Conservation (phyloP, 2,797 vertebrate genomes). For the Acipenser ruthenus region DNA sequence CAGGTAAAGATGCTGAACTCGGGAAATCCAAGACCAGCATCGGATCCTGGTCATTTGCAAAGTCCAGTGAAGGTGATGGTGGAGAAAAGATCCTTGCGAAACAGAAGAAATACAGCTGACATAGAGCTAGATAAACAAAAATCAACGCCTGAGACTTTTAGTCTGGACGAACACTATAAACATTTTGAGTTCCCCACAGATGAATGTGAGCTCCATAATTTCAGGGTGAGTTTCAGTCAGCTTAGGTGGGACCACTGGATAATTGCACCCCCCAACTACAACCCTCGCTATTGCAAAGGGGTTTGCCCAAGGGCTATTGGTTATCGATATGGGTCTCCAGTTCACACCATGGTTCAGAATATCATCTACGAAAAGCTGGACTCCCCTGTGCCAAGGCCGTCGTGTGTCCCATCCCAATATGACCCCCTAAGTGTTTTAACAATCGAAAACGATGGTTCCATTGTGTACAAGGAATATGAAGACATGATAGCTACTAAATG, state of each 20-base stretch:
- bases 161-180: constrained; percentile 59
- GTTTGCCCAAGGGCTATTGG: constrained; percentile 72
- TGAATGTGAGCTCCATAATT: constrained; percentile 82
- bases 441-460: constrained; percentile 81
- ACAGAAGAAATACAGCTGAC: constrained; percentile 48
- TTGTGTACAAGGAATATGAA: constrained; percentile 86
- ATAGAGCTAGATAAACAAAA: constrained; percentile 32
- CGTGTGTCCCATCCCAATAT: constrained; percentile 85
- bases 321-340: constrained; percentile 80
- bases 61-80: constrained; percentile 29
- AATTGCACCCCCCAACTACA: constrained; percentile 82
- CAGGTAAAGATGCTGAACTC: constrained; percentile 11
- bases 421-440: constrained; percentile 83
- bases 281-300: constrained; percentile 87
- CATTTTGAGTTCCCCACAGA: constrained; percentile 61
- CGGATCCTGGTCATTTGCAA: constrained; percentile 19
- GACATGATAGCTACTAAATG: constrained; percentile 91
- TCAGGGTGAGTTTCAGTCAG: constrained; percentile 81
- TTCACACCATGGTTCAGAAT: constrained; percentile 89
- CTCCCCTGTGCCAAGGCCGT: constrained; percentile 71
- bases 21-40: constrained; percentile 12
- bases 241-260: constrained; percentile 91
- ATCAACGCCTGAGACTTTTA: constrained; percentile 26
- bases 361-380: constrained; percentile 86
- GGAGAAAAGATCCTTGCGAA: constrained; percentile 32